Base-by-base conservation (phyloP, 1,140 invertebrate species). In the Vollenhovia emeryi region DNA sequence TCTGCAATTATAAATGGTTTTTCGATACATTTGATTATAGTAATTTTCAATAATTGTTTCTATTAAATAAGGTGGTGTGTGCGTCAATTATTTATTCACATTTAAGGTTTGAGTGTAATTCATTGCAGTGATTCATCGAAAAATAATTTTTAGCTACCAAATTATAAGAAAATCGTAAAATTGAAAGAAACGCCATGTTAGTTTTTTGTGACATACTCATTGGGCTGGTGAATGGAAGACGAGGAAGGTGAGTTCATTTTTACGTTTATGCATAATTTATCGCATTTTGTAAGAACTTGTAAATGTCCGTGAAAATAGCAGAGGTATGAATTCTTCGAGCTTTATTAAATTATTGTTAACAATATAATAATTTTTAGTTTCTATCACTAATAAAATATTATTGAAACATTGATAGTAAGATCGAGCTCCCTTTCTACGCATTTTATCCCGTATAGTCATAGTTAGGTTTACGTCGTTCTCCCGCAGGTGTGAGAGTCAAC, bases 191-290 rank as follows among this genome's bases (percentile, higher is more conserved):
- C 15, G 64, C 3, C 18, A 93, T 93, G 92, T 55, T 92, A 71
- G 59, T 93, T 40, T 88, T 93, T 24, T 92, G 90, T 84, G 89
- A 92, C 66, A 86, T 92, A 50, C 86, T 92, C 73, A 71, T 93
- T 59, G 87, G 87, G 48, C 80, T 91, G 11, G 71, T 91, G 13
- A 84, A 90, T 43, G 66, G 87, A 15, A 92, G 50, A 83, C 82
- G 80, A 87, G 86, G 87, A 55, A 93, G 89, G 92, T 92, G 85
- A 88, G 79, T 33, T 59, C 0, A 66, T 33, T 48, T 62, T 33
- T 71, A 27, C 55, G 15, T 43, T 30, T 45, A 9, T 27, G 13
- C 11, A 8, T 75, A 6, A 55, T 27, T 74, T 52, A 21, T 7
- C 6, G 6, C 6, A 36, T n/a, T n/a, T n/a, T n/a, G n/a, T n/a